Evolutionary conservation across 2,797 vertebrate genomes (phyloP), one percentile per base, ranked within the genome.

Genomic region (Hybognathus amarus): DNA sequence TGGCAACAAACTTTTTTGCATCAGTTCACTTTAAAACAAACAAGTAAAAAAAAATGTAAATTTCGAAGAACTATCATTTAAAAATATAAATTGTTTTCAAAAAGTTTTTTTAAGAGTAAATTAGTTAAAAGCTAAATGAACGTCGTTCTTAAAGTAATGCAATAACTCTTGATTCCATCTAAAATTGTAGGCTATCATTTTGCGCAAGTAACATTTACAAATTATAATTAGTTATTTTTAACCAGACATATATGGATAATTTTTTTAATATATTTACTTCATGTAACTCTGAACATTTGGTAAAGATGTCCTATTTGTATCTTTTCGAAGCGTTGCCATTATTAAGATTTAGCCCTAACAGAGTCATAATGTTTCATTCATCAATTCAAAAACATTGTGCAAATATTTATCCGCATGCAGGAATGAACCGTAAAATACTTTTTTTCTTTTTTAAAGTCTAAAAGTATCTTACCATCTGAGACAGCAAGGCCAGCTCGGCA

Each of bases 401-500:
- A 59, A 10, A 59, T 61, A 45, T 70, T 24, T 38, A 52, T 18
- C 47, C 7, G 18, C n/a, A n/a, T n/a, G n/a, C 27, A 2, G 15
- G 18, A 63, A 54, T 67, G 8, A 24, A 13, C 38, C n/a, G 18
- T 33, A 45, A 71, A 66, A 75, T 15, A 6, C 12, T 27, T 30
- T 18, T 9, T 5, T 52, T n/a, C 12, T 1, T 33, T n/a, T 7
- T 2, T 12, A 22, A 74, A 54, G 12, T 20, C 22, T 61, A 12
- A 66, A 33, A 66, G 38, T 22, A 33, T 91, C 96, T 96, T 94
- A 98, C 97, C 97, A 99, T 97, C 90, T 98, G 97, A 50, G 97
- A 97, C 85, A 99, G 96, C 90, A 99, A 96, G 86, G 96, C 95
- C 92, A 98, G 95, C 89, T 99, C 97, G 69, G 97, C 96, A 89